Conservation (phyloP, 2,113 vertebrate genomes). For the Lontra canadensis region DNA sequence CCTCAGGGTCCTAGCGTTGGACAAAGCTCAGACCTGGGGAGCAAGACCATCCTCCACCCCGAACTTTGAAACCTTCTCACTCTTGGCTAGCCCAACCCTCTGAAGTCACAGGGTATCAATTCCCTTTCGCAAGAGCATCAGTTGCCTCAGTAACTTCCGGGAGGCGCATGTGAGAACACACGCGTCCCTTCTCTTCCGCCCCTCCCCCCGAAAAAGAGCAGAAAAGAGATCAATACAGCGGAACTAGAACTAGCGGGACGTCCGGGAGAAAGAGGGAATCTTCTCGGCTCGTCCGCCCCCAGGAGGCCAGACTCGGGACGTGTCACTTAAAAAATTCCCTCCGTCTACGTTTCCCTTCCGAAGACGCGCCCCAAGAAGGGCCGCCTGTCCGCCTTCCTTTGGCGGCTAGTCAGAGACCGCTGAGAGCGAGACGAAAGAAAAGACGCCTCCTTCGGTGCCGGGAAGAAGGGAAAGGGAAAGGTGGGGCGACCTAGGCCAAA, state of each 20-base stretch:
- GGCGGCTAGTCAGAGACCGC: background rate
- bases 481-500: background rate
- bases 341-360: accelerated
- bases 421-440: accelerated
- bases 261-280: background rate
- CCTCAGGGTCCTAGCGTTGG: background rate
- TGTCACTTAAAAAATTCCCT: background rate
- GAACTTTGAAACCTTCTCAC: background rate
- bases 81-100: background rate
- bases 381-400: background rate
- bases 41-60: background rate
- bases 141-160: background rate
- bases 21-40: background rate
- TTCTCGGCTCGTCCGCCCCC: conserved; percentile 63
- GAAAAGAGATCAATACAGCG: background rate
- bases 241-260: background rate
- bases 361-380: background rate
- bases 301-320: conserved; percentile 65
- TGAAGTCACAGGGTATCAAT: background rate
- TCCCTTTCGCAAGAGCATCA: background rate
- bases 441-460: background rate
- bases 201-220: background rate
- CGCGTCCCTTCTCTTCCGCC: background rate
- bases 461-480: background rate
- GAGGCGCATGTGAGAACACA: background rate